Evolutionary conservation across 1,140 invertebrate genomes (phyloP).

Genomic region (Penaeus indicus): DNA sequence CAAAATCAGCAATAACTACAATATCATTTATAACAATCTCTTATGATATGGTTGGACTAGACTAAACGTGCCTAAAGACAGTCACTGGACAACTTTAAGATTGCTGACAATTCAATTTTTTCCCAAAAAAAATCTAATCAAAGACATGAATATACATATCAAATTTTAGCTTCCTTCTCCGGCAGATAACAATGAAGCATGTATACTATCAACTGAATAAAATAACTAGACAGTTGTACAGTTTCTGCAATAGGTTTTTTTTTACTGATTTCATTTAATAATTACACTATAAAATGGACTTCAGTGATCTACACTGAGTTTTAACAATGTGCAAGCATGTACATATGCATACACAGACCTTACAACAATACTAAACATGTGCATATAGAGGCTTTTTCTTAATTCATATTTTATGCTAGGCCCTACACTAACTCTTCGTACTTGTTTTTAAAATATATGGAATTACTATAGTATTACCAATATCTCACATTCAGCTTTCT

Average conservation of each 20-base stretch:
- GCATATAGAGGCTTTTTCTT: conserved; percentile 4
- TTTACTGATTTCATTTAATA: not conserved
- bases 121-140: not conserved
- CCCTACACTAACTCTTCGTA: not conserved
- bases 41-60: conserved; percentile 46
- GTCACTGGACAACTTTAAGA: conserved; percentile 29
- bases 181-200: not conserved
- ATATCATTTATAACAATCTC: conserved; percentile 30
- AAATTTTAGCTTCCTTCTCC: not conserved
- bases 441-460: not conserved
- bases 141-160: not conserved
- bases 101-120: conserved; percentile 8
- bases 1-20: conserved; percentile 41
- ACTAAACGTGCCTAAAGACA: conserved; percentile 39
- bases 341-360: conserved; percentile 22
- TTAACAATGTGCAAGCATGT: conserved; percentile 21
- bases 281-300: conserved; percentile 52
- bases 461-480: conserved; percentile 4
- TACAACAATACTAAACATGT: conserved; percentile 16
- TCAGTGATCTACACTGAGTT: conserved; percentile 50
- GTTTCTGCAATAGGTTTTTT: conserved; percentile 26
- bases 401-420: conserved; percentile 23
- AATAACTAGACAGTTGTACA: conserved; percentile 27
- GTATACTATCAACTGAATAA: conserved; percentile 29
- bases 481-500: not conserved